Conservation (phyloP, 2,797 vertebrate genomes). For the Phalanger gymnotis region DNA sequence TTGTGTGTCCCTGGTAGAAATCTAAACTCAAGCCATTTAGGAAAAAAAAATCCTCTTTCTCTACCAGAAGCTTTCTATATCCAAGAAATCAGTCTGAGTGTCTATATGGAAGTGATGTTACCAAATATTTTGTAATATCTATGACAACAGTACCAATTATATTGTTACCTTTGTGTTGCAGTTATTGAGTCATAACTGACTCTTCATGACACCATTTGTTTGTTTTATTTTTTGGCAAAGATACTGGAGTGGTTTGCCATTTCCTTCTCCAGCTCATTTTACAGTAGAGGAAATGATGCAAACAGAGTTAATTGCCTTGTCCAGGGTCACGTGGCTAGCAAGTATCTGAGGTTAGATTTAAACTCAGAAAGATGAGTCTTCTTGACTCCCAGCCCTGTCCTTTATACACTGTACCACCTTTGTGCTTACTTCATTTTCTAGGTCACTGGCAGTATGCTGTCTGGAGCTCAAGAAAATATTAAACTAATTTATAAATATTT, state of each 20-base stretch:
- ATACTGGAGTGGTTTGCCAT: neutral
- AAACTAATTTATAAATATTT: conserved; percentile 13
- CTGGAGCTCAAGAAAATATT: neutral
- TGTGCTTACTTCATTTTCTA: neutral
- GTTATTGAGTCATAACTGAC: too few relatives aligned
- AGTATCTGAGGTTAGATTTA: neutral
- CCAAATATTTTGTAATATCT: neutral
- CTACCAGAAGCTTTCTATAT: neutral
- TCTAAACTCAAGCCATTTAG: neutral
- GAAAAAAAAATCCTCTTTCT: neutral
- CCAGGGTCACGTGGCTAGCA: neutral
- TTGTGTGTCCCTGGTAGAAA: neutral
- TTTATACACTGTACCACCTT: neutral
- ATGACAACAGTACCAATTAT: neutral
- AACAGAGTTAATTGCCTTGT: neutral
- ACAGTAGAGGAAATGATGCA: neutral
- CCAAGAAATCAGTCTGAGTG: neutral
- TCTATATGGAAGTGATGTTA: neutral
- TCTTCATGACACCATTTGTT: neutral
- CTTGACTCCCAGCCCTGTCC: neutral
- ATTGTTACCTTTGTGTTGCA: neutral
- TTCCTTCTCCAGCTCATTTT: neutral
- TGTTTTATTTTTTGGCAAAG: neutral
- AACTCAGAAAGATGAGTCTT: neutral
- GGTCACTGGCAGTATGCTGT: neutral